phyloP scores from a whole-genome alignment of 2,797 vertebrate species.

The Ispidina lecontei region DNA sequence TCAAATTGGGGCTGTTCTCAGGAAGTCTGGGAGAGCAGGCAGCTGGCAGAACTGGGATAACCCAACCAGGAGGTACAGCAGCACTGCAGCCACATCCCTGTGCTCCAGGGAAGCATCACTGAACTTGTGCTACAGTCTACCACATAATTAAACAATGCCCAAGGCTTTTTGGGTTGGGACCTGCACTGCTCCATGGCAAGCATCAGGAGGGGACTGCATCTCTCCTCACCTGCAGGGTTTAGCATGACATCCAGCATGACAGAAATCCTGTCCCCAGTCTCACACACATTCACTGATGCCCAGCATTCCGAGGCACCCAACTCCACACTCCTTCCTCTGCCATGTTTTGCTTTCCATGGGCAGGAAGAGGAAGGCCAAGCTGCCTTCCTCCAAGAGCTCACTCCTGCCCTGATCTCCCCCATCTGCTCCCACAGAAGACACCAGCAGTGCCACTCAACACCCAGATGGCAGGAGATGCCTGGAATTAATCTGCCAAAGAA shows the following conservation, averaged over 20 bases:
- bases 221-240: neutral
- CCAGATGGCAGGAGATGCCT: neutral
- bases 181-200: neutral
- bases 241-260: accelerated
- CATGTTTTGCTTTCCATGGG: neutral
- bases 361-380: neutral
- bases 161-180: neutral
- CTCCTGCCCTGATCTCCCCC: neutral
- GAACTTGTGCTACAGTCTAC: neutral
- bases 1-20: neutral
- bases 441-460: neutral
- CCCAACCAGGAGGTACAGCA: neutral
- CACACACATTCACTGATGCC: neutral
- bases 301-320: neutral
- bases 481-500: neutral
- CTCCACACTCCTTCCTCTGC: accelerated
- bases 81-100: neutral
- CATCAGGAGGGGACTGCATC: neutral
- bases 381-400: neutral
- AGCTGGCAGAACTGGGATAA: neutral
- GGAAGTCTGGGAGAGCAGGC: neutral
- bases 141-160: neutral
- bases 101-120: neutral
- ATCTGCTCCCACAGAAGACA: neutral
- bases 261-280: neutral